Base-by-base conservation (phyloP, 2,113 vertebrate species). In the Crocuta crocuta region DNA sequence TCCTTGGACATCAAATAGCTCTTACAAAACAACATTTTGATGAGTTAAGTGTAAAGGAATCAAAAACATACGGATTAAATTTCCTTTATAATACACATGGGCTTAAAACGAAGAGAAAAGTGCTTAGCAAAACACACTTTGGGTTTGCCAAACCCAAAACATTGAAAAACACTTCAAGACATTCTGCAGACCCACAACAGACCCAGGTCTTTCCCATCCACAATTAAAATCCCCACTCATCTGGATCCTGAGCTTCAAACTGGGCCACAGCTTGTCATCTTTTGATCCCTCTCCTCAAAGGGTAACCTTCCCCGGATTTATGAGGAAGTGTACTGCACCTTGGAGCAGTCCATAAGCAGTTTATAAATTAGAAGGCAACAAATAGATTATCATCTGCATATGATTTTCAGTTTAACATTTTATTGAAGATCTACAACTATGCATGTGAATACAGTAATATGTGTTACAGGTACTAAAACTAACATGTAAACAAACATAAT, bases 21-120 rank as follows among this genome's bases (percentile, higher is more conserved):
- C 96, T 97, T 98, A 95, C 97, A 98, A 98, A 98, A 98, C 97
- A 98, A 97, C 89, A 96, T 97, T 98, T 97, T 98, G 96, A 98
- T 98, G 98, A 98, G 98, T 98, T 98, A 98, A 98, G 97, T 98
- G 97, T 98, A 98, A 98, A 98, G 86, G 98, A 98, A 98, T 98
- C 95, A 98, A 97, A 98, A 98, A 97, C 98, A 98, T 98, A 98
- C 93, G 98, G 97, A 98, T 98, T 97, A 98, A 97, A 98, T 98
- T 98, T 98, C 97, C 96, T 98, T 98, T 98, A 97, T 98, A 98
- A 98, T 97, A 98, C 97, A 97, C 97, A 98, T 97, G 98, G 97
- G 98, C 89, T 97, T 98, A 98, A 95, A 97, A 98, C 97, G 93
- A 98, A 97, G 97, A 96, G 86, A 97, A 98, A 97, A 98, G 94